Evolutionary conservation across 2,113 vertebrate genomes (phyloP), one percentile per base, ranked within the genome.

Genomic region (Stigmatopora nigra): DNA sequence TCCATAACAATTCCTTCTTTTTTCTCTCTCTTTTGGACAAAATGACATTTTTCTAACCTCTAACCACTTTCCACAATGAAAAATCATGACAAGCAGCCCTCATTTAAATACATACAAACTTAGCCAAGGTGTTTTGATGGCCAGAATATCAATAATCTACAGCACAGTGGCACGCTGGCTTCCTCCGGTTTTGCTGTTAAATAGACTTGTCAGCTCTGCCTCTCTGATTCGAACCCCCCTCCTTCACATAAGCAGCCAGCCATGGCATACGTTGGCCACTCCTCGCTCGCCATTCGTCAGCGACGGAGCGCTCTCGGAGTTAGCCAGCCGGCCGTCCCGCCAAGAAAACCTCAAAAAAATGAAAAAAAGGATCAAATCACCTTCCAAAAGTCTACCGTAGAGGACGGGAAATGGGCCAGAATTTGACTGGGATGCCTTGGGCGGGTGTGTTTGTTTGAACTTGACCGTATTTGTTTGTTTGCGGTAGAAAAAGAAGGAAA

Each of bases 201-300:
- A 91, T 91, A 87, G 88, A 92, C 90, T 88, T 90, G 91, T 92
- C 92, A 92, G 92, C 73, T 80, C 88, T 87, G 89, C 92, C 87
- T 91, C 82, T 80, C 48, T 72, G 79, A 91, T 84, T 85, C n/a
- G n/a, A n/a, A n/a, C 85, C 87, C 87, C 81, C 87, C 87, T 80
- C 84, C 88, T 81, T 89, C 91, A 89, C 81, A 77, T 82, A 77
- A 84, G 82, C 85, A 86, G 89, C 85, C 57, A 2, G 88, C 90
- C 87, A 92, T 93, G 77, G 86, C 65, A 72, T 78, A 63, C 89
- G 92, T 93, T 89, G 91, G 92, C 91, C 87, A 78, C 91, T 89
- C 70, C 87, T 92, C 12, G 83, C 81, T 86, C 80, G 89, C 73
- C 90, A 93, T 92, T 91, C 87, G 92, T 92, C 92, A 94, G 89